phyloP scores from a whole-genome alignment of 92 coral and sea anemone species.

The Actinernus sp. region DNA sequence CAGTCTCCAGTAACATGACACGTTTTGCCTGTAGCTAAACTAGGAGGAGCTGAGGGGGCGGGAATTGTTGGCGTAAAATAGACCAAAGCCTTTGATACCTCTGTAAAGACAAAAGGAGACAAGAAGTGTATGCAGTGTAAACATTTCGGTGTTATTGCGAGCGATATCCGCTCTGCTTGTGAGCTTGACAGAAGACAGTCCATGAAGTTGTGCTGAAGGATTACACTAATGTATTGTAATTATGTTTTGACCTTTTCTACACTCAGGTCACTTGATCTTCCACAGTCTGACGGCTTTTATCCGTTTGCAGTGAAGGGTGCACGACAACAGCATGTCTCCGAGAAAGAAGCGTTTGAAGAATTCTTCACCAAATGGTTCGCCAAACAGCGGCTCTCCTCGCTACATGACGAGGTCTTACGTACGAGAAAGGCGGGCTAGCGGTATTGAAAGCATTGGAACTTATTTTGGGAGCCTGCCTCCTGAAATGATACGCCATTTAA shows the following conservation, averaged over 20 bases:
- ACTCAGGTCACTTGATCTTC: slow-evolving; percentile 11
- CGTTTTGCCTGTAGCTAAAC: not conserved
- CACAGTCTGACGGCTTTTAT: too few relatives aligned
- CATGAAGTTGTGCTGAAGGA: not conserved
- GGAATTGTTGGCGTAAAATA: not conserved
- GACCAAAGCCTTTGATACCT: not conserved
- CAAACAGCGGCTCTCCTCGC: slow-evolving; percentile 27
- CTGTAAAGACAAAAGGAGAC: not conserved
- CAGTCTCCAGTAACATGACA: not conserved
- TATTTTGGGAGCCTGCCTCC: slow-evolving; percentile 89
- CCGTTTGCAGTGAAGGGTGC: too few relatives aligned
- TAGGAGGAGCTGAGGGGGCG: not conserved
- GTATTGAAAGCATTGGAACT: slow-evolving; percentile 84
- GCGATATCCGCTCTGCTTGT: not conserved
- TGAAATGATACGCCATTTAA: slow-evolving; percentile 85
- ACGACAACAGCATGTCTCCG: slow-evolving; percentile 20
- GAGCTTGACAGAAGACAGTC: not conserved
- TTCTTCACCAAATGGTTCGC: slow-evolving; percentile 9
- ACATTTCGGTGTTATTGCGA: not conserved
- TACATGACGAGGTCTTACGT: slow-evolving; percentile 78
- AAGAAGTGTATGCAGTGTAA: not conserved
- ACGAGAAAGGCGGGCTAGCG: slow-evolving; percentile 70
- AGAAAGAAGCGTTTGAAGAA: slow-evolving; percentile 11
- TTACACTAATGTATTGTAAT: not conserved
- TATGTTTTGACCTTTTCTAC: slow-evolving; percentile 16